These are phyloP conservation scores for Dromiciops gliroides DNA, from an alignment of 2,113 vertebrate genomes.

Conservation along the genomic window DNA sequence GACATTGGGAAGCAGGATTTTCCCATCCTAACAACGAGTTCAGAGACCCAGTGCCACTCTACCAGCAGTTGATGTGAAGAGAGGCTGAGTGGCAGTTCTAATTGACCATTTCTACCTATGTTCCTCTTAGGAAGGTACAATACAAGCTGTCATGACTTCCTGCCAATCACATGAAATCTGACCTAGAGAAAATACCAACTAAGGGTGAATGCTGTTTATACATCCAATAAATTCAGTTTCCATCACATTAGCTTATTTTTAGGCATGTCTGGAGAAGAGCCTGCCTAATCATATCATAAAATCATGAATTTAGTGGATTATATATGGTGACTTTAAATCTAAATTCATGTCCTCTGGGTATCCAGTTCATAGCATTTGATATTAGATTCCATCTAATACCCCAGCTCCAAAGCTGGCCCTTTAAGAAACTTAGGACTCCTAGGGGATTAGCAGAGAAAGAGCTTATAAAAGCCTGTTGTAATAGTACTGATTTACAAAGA, in stretches of 20 bases:
- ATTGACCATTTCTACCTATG: slow-evolving; percentile 83
- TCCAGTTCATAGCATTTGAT: slow-evolving; percentile 72
- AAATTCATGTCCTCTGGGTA: slow-evolving; percentile 73
- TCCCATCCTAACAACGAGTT: slow-evolving; percentile 76
- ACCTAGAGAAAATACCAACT: slow-evolving; percentile 78
- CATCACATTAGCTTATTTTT: slow-evolving; percentile 79
- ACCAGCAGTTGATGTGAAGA: slow-evolving; percentile 63
- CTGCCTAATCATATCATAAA: slow-evolving; percentile 75
- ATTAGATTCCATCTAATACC: slow-evolving; percentile 59
- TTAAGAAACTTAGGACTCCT: background rate
- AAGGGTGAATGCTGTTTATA: slow-evolving; percentile 72
- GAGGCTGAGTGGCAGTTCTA: slow-evolving; percentile 85
- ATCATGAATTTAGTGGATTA: slow-evolving; percentile 75
- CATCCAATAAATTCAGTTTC: slow-evolving; percentile 79
- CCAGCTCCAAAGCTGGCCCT: slow-evolving; percentile 15
- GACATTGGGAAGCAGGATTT: slow-evolving; percentile 72
- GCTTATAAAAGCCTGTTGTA: slow-evolving; percentile 33
- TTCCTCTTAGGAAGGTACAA: slow-evolving; percentile 78
- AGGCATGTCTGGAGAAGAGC: slow-evolving; percentile 74
- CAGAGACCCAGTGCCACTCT: slow-evolving; percentile 72
- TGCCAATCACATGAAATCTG: slow-evolving; percentile 84
- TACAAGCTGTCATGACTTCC: slow-evolving; percentile 82
- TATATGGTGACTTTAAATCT: slow-evolving; percentile 79
- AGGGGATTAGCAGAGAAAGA: slow-evolving; percentile 2
- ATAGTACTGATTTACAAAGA: background rate